Base-by-base conservation (phyloP, 30 jellyfish, hydroid and myxozoan species). In the Mastigias papua region DNA sequence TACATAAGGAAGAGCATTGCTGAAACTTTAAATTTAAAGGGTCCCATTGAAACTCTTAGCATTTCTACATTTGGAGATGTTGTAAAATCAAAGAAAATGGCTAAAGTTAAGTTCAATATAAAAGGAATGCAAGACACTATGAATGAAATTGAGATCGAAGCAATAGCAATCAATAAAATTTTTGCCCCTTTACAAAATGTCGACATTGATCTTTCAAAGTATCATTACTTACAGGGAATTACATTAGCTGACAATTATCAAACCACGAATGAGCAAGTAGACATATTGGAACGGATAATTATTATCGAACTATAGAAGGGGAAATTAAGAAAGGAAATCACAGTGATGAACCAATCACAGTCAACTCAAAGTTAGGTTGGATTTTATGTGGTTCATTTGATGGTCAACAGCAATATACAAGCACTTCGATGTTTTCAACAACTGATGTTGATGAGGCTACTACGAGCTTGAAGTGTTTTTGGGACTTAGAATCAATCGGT, bases 1-100 rank as follows among this genome's bases (percentile, higher is more conserved):
- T 66, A 16, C 78, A 66, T 66, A 2, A n/a, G 48, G 20, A 66
- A 66, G 42, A n/a, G 26, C 48, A 66, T 66, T 66, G 66, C 78
- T 16, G 78, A 16, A 26, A 15, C 78, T 2, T n/a, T 66, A 15
- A 20, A 20, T 66, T 26, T 66, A 6, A 2, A 9, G 20, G 78
- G 48, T 66, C 58, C 37, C 10, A 6, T 26, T 30, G 48, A 66
- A 66, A 26, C 15, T 16, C 42, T 66, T 31, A 66, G 48, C 26
- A 26, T 66, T 62, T 62, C 74, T 62, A 62, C 74, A 28, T 62
- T 62, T 62, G 74, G 74, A 62, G 74, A 22, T 9, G 26, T 26
- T 17, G 26, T n/a, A 4, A 15, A 42, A 15, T 4, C 54, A 8
- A 42, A 42, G 54, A 42, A 42, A 15, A 42, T 42, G 54, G 13